phyloP scores from a whole-genome alignment of 2,888 invertebrate species.

The Cartodere bifasciata region DNA sequence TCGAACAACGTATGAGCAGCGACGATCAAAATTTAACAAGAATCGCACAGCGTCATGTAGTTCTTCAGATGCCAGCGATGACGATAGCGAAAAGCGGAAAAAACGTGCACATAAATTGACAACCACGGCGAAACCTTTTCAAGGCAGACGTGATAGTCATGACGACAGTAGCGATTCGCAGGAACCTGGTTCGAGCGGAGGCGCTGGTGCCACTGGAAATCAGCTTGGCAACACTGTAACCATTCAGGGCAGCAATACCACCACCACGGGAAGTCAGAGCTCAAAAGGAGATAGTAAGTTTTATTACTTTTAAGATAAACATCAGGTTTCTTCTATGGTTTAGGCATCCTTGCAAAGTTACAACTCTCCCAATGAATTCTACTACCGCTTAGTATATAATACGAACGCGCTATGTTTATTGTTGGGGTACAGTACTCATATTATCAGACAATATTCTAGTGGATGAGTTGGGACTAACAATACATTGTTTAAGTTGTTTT shows the following conservation, averaged over 20 bases:
- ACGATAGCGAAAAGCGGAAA: constrained; percentile 70
- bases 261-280: background rate
- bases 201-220: constrained; percentile 18
- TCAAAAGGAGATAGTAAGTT: no score
- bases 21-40: constrained; percentile 57
- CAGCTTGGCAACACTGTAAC: constrained; percentile 4
- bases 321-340: no score
- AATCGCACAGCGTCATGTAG: constrained; percentile 79
- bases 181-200: constrained; percentile 42
- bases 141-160: constrained; percentile 58
- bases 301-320: no score
- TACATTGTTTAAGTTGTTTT: no score
- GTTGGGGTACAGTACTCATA: no score
- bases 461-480: no score
- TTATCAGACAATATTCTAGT: no score
- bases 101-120: constrained; percentile 64
- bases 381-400: no score
- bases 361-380: no score
- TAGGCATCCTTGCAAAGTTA: no score
- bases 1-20: constrained; percentile 39
- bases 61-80: constrained; percentile 87
- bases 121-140: constrained; percentile 32
- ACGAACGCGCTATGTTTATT: no score
- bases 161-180: constrained; percentile 80
- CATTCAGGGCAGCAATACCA: background rate